Conservation (phyloP, 2,888 invertebrate species). For the Agrotis puta region DNA sequence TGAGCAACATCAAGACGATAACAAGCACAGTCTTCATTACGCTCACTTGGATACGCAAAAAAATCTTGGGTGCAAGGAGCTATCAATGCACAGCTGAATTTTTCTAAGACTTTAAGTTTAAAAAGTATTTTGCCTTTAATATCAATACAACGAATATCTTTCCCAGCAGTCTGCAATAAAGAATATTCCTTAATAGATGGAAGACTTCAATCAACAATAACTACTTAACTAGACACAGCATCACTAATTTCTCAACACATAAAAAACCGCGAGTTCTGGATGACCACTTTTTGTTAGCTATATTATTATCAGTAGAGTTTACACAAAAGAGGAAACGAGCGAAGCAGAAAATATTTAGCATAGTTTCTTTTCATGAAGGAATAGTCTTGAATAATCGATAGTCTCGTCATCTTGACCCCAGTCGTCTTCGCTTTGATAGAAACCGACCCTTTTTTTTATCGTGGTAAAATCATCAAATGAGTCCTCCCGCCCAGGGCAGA, state of each 20-base stretch:
- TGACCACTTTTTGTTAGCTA: background rate
- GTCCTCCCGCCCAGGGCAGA: no score
- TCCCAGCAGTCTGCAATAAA: conserved; percentile 79
- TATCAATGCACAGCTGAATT: conserved; percentile 84
- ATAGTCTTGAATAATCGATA: no score
- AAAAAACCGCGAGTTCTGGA: background rate
- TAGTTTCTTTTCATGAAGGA: no score
- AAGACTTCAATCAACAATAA: background rate
- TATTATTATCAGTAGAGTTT: no score
- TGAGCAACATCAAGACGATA: conserved; percentile 76
- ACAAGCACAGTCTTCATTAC: conserved; percentile 74
- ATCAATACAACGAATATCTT: conserved; percentile 81
- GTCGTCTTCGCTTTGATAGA: background rate
- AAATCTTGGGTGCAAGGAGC: conserved; percentile 83
- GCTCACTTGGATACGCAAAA: conserved; percentile 33
- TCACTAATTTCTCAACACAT: no score
- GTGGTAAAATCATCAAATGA: no score
- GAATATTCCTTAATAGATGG: background rate
- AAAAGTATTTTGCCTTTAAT: conserved; percentile 86
- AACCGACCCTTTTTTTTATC: no score
- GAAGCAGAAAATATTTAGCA: background rate
- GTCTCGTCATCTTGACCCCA: no score
- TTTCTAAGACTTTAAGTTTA: conserved; percentile 86
- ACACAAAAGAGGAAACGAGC: background rate
- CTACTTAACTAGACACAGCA: background rate